These are phyloP conservation scores for Stomorhina lunata DNA, from an alignment of 2,888 invertebrate species.

Conservation along the genomic window DNA sequence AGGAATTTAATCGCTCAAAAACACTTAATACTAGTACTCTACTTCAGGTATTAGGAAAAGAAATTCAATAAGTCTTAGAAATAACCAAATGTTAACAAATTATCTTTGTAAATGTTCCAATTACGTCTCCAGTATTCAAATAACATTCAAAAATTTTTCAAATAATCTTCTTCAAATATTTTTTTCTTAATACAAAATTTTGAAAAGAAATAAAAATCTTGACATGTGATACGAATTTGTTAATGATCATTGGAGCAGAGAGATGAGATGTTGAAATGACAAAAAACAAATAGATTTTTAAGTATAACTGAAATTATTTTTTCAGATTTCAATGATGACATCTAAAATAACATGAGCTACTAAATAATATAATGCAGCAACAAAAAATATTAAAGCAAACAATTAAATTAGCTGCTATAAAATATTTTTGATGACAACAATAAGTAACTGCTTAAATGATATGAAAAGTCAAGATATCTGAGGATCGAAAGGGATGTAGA, in stretches of 20 bases:
- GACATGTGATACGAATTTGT: conserved; percentile 62
- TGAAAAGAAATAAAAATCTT: neutral
- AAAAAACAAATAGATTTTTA: conserved; percentile 9
- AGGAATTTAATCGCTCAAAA: conserved; percentile 56
- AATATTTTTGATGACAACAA: conserved; percentile 39
- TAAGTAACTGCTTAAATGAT: neutral
- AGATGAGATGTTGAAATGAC: conserved; percentile 53
- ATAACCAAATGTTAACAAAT: conserved; percentile 2
- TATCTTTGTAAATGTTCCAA: conserved; percentile 61
- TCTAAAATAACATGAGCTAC: conserved; percentile 5
- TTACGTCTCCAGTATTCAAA: conserved; percentile 64
- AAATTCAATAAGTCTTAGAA: neutral
- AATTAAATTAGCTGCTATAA: conserved; percentile 54
- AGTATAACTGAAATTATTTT: conserved; percentile 56
- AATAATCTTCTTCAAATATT: neutral
- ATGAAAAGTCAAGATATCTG: neutral
- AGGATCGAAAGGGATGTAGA: neutral
- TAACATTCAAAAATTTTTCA: conserved; percentile 28
- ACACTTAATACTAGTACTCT: neutral
- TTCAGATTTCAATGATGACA: conserved; percentile 55
- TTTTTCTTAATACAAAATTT: conserved; percentile 4
- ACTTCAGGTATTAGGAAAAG: neutral
- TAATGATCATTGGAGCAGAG: conserved; percentile 39
- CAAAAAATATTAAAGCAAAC: conserved; percentile 43
- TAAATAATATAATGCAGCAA: too few relatives aligned